These are phyloP conservation scores for Parthenolecanium corni DNA, from an alignment of 2,888 invertebrate genomes.

Conservation along the genomic window DNA sequence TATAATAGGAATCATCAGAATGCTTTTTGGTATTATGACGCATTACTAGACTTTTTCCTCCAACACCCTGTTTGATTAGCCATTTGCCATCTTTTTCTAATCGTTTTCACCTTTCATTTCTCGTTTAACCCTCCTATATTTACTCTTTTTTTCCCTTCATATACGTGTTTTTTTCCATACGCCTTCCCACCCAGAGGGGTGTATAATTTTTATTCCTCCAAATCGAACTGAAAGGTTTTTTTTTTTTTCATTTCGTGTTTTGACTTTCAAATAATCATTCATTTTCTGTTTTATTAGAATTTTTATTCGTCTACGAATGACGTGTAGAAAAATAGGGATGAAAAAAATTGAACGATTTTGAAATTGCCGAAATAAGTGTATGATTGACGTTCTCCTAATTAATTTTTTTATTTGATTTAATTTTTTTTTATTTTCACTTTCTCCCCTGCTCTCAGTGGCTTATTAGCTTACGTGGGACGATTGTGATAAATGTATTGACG, in stretches of 20 bases:
- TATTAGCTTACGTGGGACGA: no score
- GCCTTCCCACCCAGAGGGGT: no score
- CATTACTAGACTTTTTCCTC: conserved; percentile 1
- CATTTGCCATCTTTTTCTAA: conserved; percentile 21
- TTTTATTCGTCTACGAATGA: conserved; percentile 9
- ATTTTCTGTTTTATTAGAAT: conserved; percentile 15
- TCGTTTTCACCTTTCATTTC: conserved; percentile 11
- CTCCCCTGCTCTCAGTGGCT: no score
- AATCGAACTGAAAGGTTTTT: neutral
- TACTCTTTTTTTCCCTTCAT: neutral
- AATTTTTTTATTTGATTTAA: neutral
- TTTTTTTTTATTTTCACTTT: no score
- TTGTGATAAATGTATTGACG: no score
- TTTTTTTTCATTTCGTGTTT: conserved; percentile 6
- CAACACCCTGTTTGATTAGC: conserved; percentile 19
- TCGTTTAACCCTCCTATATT: neutral
- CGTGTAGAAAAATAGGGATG: neutral
- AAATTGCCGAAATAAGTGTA: conserved; percentile 1
- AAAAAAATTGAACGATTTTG: neutral
- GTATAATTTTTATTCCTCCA: neutral
- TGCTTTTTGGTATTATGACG: conserved; percentile 11
- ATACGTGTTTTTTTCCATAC: conserved; percentile 1
- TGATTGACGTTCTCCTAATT: conserved; percentile 19
- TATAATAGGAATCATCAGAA: conserved; percentile 14
- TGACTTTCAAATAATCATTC: conserved; percentile 1